Conservation (phyloP, 92 coral and sea anemone genomes). For the Epizoanthus stellaris region DNA sequence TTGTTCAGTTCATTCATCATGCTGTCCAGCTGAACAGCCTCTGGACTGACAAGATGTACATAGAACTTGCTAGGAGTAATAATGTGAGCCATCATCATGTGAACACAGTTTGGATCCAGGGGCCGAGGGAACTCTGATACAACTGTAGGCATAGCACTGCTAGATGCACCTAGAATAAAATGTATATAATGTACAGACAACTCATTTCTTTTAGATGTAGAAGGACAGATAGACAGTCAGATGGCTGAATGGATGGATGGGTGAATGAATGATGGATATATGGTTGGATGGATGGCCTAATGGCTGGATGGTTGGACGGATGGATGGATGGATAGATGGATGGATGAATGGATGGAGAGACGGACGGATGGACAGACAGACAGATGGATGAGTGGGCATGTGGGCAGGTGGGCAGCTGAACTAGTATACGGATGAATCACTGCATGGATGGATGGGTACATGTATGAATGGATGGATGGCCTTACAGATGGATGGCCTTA, state of each 20-base stretch:
- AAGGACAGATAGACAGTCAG: neutral
- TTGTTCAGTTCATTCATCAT: constrained; percentile 81
- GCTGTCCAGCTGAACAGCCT: constrained; percentile 80
- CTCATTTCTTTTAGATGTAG: neutral
- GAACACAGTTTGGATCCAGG: constrained; percentile 66
- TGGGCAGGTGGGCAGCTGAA: constrained; percentile 9
- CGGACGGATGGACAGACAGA: constrained; percentile 7
- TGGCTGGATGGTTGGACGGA: no score
- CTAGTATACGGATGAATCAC: neutral
- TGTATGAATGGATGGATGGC: neutral
- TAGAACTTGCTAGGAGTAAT: constrained; percentile 88
- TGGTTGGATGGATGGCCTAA: no score
- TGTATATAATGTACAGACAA: neutral
- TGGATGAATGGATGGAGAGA: no score
- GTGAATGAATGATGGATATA: no score
- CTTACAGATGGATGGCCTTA: no score
- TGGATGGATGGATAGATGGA: no score
- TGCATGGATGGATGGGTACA: neutral
- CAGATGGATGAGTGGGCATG: neutral
- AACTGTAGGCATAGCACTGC: neutral
- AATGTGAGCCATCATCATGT: constrained; percentile 87
- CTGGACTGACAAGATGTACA: constrained; percentile 91
- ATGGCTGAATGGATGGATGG: no score
- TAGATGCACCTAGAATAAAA: constrained; percentile 5
- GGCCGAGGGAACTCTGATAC: constrained; percentile 59